Conservation (phyloP, 2,888 invertebrate species). For the Endomychus coccineus region DNA sequence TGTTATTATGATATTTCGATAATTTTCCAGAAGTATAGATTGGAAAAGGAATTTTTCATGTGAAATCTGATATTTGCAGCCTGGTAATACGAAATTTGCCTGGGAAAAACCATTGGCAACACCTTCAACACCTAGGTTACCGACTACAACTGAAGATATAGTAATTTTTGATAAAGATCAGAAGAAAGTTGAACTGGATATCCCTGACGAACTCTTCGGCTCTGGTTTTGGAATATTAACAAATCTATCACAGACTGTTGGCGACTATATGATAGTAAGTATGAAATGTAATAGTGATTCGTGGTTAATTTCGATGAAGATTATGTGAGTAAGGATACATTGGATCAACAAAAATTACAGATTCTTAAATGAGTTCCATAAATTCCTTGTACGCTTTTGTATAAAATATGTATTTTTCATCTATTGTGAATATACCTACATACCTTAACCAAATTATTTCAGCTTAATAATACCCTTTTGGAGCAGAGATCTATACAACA, state of each 20-base stretch:
- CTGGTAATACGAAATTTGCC: slow-evolving; percentile 24
- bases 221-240: slow-evolving; percentile 61
- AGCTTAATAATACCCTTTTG: too few relatives aligned
- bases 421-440: too few relatives aligned
- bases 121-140: slow-evolving; percentile 32
- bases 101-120: slow-evolving; percentile 28
- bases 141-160: slow-evolving; percentile 50
- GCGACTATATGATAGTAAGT: slow-evolving; percentile 59
- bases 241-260: slow-evolving; percentile 57
- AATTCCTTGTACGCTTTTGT: too few relatives aligned
- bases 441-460: too few relatives aligned
- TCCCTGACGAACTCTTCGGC: slow-evolving; percentile 59
- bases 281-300: neutral
- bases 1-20: too few relatives aligned
- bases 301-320: neutral
- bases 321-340: too few relatives aligned
- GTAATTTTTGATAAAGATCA: slow-evolving; percentile 56
- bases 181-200: slow-evolving; percentile 58
- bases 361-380: too few relatives aligned
- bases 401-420: too few relatives aligned
- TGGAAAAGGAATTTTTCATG: too few relatives aligned
- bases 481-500: too few relatives aligned
- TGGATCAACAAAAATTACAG: too few relatives aligned
- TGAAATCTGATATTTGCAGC: slow-evolving; percentile 11
- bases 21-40: too few relatives aligned